Percentiles rank a stretch among this genome's conserved stretches.
phyloP scores from a whole-genome alignment of 2,888 invertebrate species.

The Punctoribates punctum region DNA sequence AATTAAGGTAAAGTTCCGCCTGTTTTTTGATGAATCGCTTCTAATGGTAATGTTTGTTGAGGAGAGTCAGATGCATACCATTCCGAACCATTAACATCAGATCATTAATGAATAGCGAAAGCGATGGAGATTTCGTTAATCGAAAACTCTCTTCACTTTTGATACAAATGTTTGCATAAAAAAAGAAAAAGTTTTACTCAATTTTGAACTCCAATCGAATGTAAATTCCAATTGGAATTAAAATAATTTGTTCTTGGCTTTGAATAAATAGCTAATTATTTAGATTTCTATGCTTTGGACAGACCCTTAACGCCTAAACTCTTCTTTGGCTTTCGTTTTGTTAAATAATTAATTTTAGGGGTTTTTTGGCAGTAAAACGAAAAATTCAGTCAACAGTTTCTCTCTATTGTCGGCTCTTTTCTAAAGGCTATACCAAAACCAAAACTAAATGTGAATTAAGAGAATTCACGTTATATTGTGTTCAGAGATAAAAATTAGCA shows the following conservation, averaged over 20 bases:
- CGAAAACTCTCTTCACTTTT: neutral
- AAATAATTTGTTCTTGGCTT: neutral
- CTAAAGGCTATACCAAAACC: conserved; percentile 3
- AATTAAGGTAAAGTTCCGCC: conserved; percentile 24
- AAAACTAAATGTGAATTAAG: conserved; percentile 27
- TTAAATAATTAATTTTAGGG: conserved; percentile 15
- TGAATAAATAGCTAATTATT: neutral
- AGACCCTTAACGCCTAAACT: neutral
- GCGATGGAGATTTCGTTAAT: neutral
- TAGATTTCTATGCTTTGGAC: neutral
- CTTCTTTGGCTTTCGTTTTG: neutral
- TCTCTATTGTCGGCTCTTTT: conserved; percentile 1
- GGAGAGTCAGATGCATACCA: conserved; percentile 29
- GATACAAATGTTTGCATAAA: neutral
- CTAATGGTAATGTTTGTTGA: neutral
- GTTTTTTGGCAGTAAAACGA: neutral
- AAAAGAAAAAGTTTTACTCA: neutral
- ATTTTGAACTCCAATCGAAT: neutral
- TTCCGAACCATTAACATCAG: conserved; percentile 29
- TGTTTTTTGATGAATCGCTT: conserved; percentile 32
- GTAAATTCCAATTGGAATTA: neutral
- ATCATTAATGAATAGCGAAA: conserved; percentile 31
- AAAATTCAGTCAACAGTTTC: neutral
- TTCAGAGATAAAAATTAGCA: conserved; percentile 13
- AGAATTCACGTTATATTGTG: conserved; percentile 21